phyloP scores from a whole-genome alignment of 2,797 vertebrate genomes.

The Myripristis jacobus region DNA sequence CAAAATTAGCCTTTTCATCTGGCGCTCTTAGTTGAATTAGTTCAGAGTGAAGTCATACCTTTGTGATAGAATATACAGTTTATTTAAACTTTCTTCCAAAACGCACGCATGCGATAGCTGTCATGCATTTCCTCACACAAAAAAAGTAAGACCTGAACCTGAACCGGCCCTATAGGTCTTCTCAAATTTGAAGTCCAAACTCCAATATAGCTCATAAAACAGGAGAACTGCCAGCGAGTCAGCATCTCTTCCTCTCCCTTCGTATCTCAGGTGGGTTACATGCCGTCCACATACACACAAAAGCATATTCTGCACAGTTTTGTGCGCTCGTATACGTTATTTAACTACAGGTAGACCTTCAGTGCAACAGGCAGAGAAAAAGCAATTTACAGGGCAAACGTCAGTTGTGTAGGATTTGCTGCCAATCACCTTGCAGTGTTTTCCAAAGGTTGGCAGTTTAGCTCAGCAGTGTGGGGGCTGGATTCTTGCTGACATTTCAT shows the following conservation, averaged over 20 bases:
- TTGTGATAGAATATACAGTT: neutral
- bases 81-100: slow-evolving; percentile 16
- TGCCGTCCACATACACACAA: too few species aligned
- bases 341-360: neutral
- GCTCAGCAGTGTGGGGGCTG: neutral
- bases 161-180: slow-evolving; percentile 54
- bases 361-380: too few species aligned
- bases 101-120: neutral
- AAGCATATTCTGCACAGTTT: neutral
- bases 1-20: too few species aligned
- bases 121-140: neutral
- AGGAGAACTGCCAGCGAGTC: slow-evolving; percentile 36
- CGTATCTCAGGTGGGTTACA: slow-evolving; percentile 15
- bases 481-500: neutral
- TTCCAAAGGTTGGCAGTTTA: neutral
- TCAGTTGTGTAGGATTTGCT: neutral
- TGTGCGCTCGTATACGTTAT: neutral
- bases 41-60: neutral
- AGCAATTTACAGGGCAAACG: too few species aligned
- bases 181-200: slow-evolving; percentile 23
- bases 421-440: neutral
- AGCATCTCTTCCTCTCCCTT: slow-evolving; percentile 22
- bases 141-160: slow-evolving; percentile 43
- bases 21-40: neutral
- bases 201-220: slow-evolving; percentile 62